Conservation (phyloP, 2,888 invertebrate species). For the Orthosia gracilis region DNA sequence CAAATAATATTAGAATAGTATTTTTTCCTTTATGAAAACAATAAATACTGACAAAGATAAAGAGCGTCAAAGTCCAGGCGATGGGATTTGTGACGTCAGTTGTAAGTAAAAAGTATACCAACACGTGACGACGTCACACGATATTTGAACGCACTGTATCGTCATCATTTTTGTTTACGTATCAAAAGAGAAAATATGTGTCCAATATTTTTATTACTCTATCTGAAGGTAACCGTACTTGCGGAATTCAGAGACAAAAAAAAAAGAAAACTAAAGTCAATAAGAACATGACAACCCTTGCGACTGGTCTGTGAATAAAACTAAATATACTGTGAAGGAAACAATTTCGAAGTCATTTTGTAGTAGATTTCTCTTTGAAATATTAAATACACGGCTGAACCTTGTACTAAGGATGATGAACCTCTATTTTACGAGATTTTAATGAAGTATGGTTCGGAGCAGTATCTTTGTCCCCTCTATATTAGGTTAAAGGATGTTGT, state of each 20-base stretch:
- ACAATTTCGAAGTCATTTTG: constrained; percentile 55
- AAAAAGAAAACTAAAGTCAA: not conserved
- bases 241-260: not conserved
- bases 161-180: too few relatives aligned
- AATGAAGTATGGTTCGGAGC: constrained; percentile 19
- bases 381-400: constrained; percentile 48
- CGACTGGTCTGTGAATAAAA: constrained; percentile 51
- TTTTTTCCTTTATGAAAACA: too few relatives aligned
- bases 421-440: constrained; percentile 13
- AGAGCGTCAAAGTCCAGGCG: too few relatives aligned
- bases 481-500: constrained; percentile 8
- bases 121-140: too few relatives aligned
- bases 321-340: constrained; percentile 52
- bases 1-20: too few relatives aligned
- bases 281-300: constrained; percentile 42
- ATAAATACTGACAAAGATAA: too few relatives aligned
- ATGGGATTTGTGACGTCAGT: too few relatives aligned
- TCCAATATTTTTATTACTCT: too few relatives aligned
- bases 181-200: too few relatives aligned
- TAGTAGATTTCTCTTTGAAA: constrained; percentile 54
- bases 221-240: too few relatives aligned
- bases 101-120: too few relatives aligned
- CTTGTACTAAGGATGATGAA: constrained; percentile 28
- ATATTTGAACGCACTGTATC: too few relatives aligned
- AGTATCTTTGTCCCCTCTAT: constrained; percentile 12